Conservation (phyloP, 2,113 vertebrate genomes). For the Oplegnathus fasciatus region DNA sequence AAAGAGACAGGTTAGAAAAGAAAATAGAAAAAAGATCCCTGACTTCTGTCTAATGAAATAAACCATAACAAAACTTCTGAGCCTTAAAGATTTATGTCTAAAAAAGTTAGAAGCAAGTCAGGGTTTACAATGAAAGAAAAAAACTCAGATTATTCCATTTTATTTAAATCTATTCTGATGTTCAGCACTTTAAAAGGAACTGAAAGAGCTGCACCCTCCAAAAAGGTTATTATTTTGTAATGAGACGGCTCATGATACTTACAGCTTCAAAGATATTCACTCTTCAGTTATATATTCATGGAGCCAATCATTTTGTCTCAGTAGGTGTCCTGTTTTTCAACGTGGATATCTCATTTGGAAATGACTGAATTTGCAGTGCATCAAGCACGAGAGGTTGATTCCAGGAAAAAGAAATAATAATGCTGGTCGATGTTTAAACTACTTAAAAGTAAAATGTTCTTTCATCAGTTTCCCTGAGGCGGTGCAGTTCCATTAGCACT, state of each 20-base stretch:
- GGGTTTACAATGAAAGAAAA: not conserved
- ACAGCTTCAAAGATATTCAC: not conserved
- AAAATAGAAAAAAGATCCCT: not conserved
- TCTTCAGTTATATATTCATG: constrained; percentile 5
- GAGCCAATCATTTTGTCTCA: constrained; percentile 24
- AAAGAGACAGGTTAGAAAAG: no score
- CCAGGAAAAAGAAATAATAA: constrained; percentile 23
- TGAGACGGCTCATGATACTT: not conserved
- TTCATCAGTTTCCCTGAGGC: constrained; percentile 27
- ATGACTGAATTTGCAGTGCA: not conserved
- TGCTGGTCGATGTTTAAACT: constrained; percentile 28
- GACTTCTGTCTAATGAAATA: not conserved
- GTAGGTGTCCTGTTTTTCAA: constrained; percentile 24
- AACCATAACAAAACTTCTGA: not conserved
- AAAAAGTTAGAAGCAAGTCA: not conserved
- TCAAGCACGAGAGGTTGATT: constrained; percentile 1
- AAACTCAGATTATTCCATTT: not conserved
- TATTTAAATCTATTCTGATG: not conserved
- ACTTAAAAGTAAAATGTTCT: constrained; percentile 44
- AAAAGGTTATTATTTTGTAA: constrained; percentile 18
- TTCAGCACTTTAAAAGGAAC: not conserved
- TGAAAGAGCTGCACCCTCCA: not conserved
- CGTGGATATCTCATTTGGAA: constrained; percentile 5
- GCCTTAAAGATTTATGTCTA: not conserved
- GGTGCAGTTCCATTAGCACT: constrained; percentile 24